Evolutionary conservation across 1,140 invertebrate species (phyloP), one percentile per base, ranked within the genome.

Genomic region (Cotesia chilonis): DNA sequence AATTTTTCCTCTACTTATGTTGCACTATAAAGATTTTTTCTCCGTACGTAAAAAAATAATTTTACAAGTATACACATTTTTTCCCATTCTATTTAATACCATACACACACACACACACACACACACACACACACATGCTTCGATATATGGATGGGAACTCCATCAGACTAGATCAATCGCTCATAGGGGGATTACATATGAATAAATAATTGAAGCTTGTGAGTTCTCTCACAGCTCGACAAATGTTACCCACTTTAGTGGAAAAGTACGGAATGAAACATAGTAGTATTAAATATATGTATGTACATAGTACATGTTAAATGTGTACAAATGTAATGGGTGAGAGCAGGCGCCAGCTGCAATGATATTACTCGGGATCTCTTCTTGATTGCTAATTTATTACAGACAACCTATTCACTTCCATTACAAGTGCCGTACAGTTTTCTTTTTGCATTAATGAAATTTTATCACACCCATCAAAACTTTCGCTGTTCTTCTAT

Each of bases 241-340:
- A 47, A 47, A 47, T 47, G 41, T 47, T 47, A 47, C 41, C 1
- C 41, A 47, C 41, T 47, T 9, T 61, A 73, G 71, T 73, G 71
- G 71, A 73, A 73, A 73, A 73, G 57, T 73, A 73, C 71, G 35
- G 14, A 68, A 69, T 72, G 71, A 10, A 7, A 9, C 10, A 47
- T 47, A 47, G 41, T 47, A 6, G 41, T 47, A 2, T 2, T 47
- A 47, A 9, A 47, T 47, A 47, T 47, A 47, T 47, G 10, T 47
- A 47, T 47, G 10, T 47, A 47, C 41, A 47, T 47, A 47, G 3
- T 47, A 47, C 10, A 6, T 47, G 5, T 47, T 47, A 10, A 47
- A 47, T 47, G 41, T 47, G 41, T 47, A 64, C 67, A 51, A 68
- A 66, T 28, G 28, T 28, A 28, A 28, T 63, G 55, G 35, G 35